Base-by-base conservation (phyloP, 2,113 vertebrate genomes). In the Gallinago media region DNA sequence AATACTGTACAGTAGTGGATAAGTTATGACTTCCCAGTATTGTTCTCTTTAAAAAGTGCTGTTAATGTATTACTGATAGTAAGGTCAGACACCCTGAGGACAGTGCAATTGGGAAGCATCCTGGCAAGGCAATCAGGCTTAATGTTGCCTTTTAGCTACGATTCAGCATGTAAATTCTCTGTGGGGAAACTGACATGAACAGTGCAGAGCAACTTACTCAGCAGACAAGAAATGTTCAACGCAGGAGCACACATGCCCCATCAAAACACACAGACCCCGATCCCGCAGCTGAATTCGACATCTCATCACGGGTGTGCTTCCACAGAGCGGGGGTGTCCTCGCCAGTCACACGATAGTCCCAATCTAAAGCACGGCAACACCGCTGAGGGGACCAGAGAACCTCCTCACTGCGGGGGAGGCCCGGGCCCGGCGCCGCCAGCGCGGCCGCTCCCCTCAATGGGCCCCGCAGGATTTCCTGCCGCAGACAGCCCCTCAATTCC, bases 1-100 rank as follows among this genome's bases (percentile, higher is more conserved):
- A 54, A 29, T 9, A 44, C 6, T 0, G 3, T 6, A 11, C 0
- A 0, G 11, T 1, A 1, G 19, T 23, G 17, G 15, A 19, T 65
- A 65, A 18, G 13, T 70, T 61, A 29, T 0, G 23, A 27, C 8
- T 8, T 76, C 40, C 40, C 13, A 14, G 27, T 34, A 17, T 36
- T 56, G 34, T 11, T 72, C 65, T 32, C 16, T 31, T 72, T n/a
- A 27, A 66, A 50, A 52, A 50, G 17, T 29, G 56, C 32, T 32
- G 5, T 63, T 11, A 4, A 18, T 2, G 1, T 9, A 7, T 42
- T 16, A 46, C 3, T 31, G 31, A 29, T 21, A 32, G 14, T 34
- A 44, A 85, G 67, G 25, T 17, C 79, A 47, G 29, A 66, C 29
- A 14, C 21, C 22, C 72, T 3, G 38, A 89, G 55, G 58, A 36